These are phyloP conservation scores for Radopholus similis DNA, from an alignment of 1,140 invertebrate species.

Conservation along the genomic window DNA sequence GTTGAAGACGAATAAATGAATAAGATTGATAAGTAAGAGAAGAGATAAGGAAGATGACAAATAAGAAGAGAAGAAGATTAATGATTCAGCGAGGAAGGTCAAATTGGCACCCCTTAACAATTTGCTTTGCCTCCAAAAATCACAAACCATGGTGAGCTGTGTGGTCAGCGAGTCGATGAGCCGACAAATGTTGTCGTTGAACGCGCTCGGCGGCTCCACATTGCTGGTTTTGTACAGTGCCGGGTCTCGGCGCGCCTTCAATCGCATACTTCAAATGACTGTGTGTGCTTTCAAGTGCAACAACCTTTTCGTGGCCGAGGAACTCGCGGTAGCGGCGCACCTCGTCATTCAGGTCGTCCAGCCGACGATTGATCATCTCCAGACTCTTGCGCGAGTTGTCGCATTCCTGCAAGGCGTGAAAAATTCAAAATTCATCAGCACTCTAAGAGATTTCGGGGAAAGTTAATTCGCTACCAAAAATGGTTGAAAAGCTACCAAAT, in stretches of 20 bases:
- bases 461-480: no score
- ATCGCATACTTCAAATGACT: no score
- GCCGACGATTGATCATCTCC: conserved; percentile 23
- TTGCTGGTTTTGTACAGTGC: conserved; percentile 33
- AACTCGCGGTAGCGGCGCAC: conserved; percentile 29
- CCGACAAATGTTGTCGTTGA: conserved; percentile 31
- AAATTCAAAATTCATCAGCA: no score
- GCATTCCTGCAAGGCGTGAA: no score
- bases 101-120: not conserved
- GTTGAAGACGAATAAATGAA: no score
- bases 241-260: conserved; percentile 22
- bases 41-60: not conserved
- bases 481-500: no score
- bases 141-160: conserved; percentile 23
- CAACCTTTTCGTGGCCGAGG: conserved; percentile 28
- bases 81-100: not conserved
- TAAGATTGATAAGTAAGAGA: not conserved
- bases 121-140: not conserved
- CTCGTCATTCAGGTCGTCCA: conserved; percentile 33
- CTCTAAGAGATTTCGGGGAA: no score
- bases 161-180: conserved; percentile 27
- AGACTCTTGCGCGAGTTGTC: conserved; percentile 30
- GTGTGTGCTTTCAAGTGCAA: not conserved
- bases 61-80: not conserved
- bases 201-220: conserved; percentile 22